Evolutionary conservation across 2,888 invertebrate genomes (phyloP), one percentile per base, ranked within the genome.

Genomic region (Phalera bucephala): DNA sequence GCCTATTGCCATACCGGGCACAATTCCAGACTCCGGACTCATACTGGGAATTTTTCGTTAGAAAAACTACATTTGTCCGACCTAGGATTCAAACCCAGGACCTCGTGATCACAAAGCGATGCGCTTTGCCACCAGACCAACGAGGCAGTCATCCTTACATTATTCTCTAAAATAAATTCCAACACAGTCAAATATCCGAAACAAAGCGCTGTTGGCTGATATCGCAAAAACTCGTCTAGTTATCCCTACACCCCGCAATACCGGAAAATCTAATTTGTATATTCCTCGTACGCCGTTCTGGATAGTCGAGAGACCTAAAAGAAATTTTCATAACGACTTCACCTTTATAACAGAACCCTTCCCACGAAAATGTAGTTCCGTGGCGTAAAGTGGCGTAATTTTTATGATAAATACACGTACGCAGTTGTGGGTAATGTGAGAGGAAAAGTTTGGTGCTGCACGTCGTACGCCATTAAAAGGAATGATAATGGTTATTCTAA

Each of bases 241-340:
- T 44, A 40, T 38, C 39, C 33, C 22, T 22, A 37, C 27, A 27
- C 15, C n/a, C 11, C 17, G 33, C 36, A 33, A n/a, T 37, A 36
- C 22, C 41, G 46, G 52, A 44, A 59, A 52, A 32, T 39, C 33
- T 45, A 52, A 60, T 60, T 45, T 41, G 57, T 45, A 44, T 42
- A 40, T 51, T 45, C 38, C 31, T 43, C 45, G 45, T 38, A 45
- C 26, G 37, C 30, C 29, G 33, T 26, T 29, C 19, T 23, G 22
- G 13, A 40, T 40, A 45, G 40, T 48, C 57, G 53, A 48, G 50
- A 65, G 47, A 50, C 50, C 59, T 49, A 35, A 55, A 58, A 52
- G 36, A 49, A 48, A 67, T 65, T 62, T 67, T 48, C 62, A 64
- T 60, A 62, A 62, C 41, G 54, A 51, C 54, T 60, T 40, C 29